Evolutionary conservation across 2,888 invertebrate species (phyloP).

Genomic region (Himalopsyche japonica): DNA sequence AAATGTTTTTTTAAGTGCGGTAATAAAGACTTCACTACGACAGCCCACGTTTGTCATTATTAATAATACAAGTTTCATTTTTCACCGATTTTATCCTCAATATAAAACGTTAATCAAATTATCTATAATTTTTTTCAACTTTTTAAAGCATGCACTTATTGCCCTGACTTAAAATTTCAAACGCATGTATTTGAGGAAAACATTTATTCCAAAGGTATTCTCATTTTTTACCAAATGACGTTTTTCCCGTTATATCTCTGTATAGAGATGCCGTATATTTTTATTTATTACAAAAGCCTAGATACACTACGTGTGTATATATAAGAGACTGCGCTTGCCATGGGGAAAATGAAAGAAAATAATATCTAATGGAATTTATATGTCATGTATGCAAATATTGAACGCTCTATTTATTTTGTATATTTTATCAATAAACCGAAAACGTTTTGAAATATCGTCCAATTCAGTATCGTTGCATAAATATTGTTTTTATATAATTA

Average conservation of each 20-base stretch:
- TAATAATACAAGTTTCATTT: too few species aligned
- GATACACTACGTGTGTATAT: background rate
- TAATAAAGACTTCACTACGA: too few species aligned
- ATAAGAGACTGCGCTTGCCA: background rate
- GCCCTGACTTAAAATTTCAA: too few species aligned
- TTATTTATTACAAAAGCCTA: background rate
- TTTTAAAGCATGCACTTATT: too few species aligned
- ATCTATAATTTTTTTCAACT: too few species aligned
- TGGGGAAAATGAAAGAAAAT: slow-evolving; percentile 34
- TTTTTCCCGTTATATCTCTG: background rate
- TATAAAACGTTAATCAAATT: too few species aligned
- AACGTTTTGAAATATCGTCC: background rate
- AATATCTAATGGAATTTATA: slow-evolving; percentile 33
- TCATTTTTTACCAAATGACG: too few species aligned
- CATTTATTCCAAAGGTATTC: too few species aligned
- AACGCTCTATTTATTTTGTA: background rate
- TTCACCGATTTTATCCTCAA: too few species aligned
- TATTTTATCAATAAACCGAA: background rate
- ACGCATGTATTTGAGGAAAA: too few species aligned
- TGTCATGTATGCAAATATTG: slow-evolving; percentile 9
- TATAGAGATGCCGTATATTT: background rate
- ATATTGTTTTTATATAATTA: background rate
- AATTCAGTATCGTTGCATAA: background rate
- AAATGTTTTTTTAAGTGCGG: too few species aligned
- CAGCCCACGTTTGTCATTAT: too few species aligned